Evolutionary conservation across 2,113 vertebrate genomes (phyloP).

Genomic region (Merops nubicus): DNA sequence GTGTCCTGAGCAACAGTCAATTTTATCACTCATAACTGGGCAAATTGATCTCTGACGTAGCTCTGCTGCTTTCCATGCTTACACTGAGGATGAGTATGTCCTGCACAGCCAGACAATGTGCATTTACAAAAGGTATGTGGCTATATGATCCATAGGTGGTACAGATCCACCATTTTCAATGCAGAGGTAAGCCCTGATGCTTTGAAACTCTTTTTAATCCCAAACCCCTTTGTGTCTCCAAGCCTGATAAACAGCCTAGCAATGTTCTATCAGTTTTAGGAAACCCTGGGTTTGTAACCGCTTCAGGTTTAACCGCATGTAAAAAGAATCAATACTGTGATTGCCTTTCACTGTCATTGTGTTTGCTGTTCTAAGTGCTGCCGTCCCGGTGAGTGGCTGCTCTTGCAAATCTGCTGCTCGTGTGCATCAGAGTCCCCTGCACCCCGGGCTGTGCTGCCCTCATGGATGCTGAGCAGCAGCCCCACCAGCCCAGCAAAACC

Average conservation of each 20-base stretch:
- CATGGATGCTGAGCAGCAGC: background rate
- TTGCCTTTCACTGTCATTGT: background rate
- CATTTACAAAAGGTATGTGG: background rate
- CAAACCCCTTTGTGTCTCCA: slow-evolving; percentile 34
- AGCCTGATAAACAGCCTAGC: slow-evolving; percentile 41
- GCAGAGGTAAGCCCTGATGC: background rate
- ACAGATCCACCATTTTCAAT: background rate
- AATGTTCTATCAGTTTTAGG: background rate
- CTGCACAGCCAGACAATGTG: background rate
- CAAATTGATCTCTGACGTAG: background rate
- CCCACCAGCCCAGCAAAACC: background rate
- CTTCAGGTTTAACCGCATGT: slow-evolving; percentile 16
- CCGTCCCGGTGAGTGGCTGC: background rate
- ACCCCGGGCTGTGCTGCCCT: background rate
- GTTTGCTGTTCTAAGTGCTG: background rate
- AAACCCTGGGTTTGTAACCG: slow-evolving; percentile 32
- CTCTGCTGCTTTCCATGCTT: background rate
- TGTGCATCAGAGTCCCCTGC: background rate
- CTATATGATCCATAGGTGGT: background rate
- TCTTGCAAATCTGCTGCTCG: background rate
- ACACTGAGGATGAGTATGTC: background rate
- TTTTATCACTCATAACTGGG: background rate
- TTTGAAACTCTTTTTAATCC: slow-evolving; percentile 22
- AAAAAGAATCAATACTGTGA: slow-evolving; percentile 52
- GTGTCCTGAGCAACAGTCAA: background rate